Evolutionary conservation across 2,888 invertebrate genomes (phyloP).

Genomic region (Drosophila silvestris): DNA sequence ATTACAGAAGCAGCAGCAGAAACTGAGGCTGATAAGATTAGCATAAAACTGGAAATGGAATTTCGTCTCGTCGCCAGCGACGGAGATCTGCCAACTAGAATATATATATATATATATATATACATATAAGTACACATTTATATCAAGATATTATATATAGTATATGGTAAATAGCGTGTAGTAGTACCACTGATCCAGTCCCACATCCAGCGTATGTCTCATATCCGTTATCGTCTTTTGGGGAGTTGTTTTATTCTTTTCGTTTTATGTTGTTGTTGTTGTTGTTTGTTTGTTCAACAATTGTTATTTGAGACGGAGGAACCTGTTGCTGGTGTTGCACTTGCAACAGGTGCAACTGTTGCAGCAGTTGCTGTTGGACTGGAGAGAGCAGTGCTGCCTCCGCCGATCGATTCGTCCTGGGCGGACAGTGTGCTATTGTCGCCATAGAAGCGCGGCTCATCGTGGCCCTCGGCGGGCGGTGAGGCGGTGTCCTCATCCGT

Average conservation of each 20-base stretch:
- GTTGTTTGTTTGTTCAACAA: constrained; percentile 40
- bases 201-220: constrained; percentile 34
- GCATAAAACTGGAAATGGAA: constrained; percentile 31
- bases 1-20: constrained; percentile 2
- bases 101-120: background rate
- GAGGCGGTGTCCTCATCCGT: constrained; percentile 84
- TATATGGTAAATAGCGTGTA: background rate
- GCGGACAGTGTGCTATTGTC: constrained; percentile 71
- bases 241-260: background rate
- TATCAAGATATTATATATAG: background rate
- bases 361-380: constrained; percentile 47
- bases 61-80: constrained; percentile 8
- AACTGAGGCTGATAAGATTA: constrained; percentile 47
- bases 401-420: constrained; percentile 64
- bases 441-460: constrained; percentile 85
- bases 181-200: constrained; percentile 39
- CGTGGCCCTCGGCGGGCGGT: constrained; percentile 77
- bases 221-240: constrained; percentile 7
- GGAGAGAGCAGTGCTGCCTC: constrained; percentile 25
- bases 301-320: constrained; percentile 28
- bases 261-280: background rate
- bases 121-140: background rate
- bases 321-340: constrained; percentile 25
- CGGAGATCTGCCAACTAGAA: constrained; percentile 4
- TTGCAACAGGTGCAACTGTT: constrained; percentile 32